A percentile compares a stretch with the other conserved stretches of the same genome.
Evolutionary conservation across 2,888 invertebrate species (phyloP).

Genomic region (Julus scanicus): DNA sequence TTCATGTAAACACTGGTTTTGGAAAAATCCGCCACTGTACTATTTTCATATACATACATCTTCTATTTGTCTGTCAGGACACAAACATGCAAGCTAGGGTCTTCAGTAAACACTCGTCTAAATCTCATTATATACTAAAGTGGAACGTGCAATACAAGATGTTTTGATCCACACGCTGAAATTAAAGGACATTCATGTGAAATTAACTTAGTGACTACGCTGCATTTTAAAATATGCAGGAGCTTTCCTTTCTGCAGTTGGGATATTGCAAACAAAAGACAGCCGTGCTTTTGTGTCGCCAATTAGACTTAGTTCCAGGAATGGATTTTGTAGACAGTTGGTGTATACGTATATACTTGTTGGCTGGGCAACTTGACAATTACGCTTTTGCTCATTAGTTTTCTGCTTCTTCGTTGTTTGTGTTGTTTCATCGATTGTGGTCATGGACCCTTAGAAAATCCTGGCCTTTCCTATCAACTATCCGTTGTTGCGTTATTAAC

Average conservation of each 20-base stretch:
- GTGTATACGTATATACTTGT: not conserved
- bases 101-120: too few species aligned
- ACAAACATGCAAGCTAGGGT: too few species aligned
- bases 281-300: not conserved
- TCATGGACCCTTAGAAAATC: not conserved
- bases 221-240: not conserved
- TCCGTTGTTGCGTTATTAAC: slow-evolving; percentile 30
- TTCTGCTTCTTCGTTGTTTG: slow-evolving; percentile 26
- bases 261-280: not conserved
- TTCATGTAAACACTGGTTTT: too few species aligned
- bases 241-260: not conserved
- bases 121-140: too few species aligned
- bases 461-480: slow-evolving; percentile 6
- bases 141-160: too few species aligned
- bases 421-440: slow-evolving; percentile 18
- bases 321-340: not conserved
- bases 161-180: not conserved
- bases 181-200: not conserved
- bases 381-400: slow-evolving; percentile 42
- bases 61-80: too few species aligned
- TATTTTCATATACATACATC: too few species aligned
- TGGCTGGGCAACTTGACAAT: slow-evolving; percentile 24
- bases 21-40: too few species aligned
- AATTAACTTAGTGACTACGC: not conserved
- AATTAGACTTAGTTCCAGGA: not conserved